These are phyloP conservation scores for Brachionus sp. DNA, from an alignment of 1,140 invertebrate species.

Conservation along the genomic window DNA sequence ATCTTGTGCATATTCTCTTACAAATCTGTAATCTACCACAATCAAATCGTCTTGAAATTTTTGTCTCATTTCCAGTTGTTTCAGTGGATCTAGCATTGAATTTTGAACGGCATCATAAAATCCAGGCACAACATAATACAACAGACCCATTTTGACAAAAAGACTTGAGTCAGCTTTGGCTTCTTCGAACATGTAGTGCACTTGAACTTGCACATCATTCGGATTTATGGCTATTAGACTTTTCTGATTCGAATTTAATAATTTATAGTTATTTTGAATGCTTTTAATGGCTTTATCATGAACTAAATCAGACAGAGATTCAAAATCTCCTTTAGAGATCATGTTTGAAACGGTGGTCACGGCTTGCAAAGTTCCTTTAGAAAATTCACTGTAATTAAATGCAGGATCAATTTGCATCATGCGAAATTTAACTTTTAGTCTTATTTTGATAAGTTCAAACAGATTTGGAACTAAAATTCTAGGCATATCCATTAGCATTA, in stretches of 20 bases:
- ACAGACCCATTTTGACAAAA: conserved; percentile 34
- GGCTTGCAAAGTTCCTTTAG: conserved; percentile 27
- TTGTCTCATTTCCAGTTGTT: conserved; percentile 21
- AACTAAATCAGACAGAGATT: not conserved
- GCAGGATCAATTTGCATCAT: conserved; percentile 34
- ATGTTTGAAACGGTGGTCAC: conserved; percentile 21
- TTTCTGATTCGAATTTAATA: not conserved
- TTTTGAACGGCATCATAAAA: conserved; percentile 25
- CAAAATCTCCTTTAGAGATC: conserved; percentile 26
- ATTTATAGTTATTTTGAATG: conserved; percentile 24
- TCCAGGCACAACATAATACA: conserved; percentile 30
- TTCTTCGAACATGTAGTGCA: conserved; percentile 26
- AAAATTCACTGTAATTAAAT: conserved; percentile 37
- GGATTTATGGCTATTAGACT: not conserved
- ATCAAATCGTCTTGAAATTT: conserved; percentile 38
- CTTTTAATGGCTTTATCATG: not conserved
- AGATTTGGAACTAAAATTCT: not conserved
- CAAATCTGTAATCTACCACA: conserved; percentile 45
- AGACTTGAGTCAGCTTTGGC: conserved; percentile 13
- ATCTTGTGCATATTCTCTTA: conserved; percentile 4
- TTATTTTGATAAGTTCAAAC: conserved; percentile 6
- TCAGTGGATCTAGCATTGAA: not conserved
- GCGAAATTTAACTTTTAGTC: conserved; percentile 20
- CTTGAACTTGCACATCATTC: conserved; percentile 35
- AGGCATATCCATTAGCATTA: conserved; percentile 32